Base-by-base conservation (phyloP, 2,113 vertebrate genomes). In the Scortum barcoo region DNA sequence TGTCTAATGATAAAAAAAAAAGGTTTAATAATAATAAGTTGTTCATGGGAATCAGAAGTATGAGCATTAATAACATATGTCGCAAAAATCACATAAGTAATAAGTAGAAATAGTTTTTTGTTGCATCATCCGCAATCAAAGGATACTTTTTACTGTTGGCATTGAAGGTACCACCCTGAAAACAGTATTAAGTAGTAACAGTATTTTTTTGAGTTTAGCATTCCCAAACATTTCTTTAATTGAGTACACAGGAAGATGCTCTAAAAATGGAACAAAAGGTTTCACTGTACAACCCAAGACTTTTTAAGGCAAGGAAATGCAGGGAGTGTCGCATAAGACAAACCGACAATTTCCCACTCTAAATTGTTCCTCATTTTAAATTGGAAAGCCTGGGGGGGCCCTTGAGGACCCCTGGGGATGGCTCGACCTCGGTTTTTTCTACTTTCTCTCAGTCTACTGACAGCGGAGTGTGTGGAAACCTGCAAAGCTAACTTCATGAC, bases 281-380 rank as follows among this genome's bases (percentile, higher is more conserved):
- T 8, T 28, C 24, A 4, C 19, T n/a, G 22, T 42, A 13, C 1
- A 38, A 24, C 14, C 14, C 14, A 22, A 62, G 30, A 51, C 44
- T 66, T 57, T 30, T 12, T 17, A 22, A 17, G 12, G 33, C 40
- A 24, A 44, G 5, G 5, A n/a, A 19, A 19, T 24, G 44, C 17
- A 46, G 13, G 24, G 3, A 46, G 36, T 38, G 9, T 16, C 50
- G 20, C 10, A 19, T 0, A 11, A 30, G n/a, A 78, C 4, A 13
- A 71, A 60, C n/a, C 40, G 66, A 61, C 9, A 53, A n/a, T 17
- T 44, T 22, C 36, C 3, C 3, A 13, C 8, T 20, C 30, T 12
- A 5, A 30, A 54, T 36, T 26, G 46, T 81, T 68, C 53, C 38
- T 72, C 51, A 38, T 65, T 80, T 69, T 77, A 17, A 70, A 73